A percentile compares a stretch with the other conserved stretches of the same genome.
Evolutionary conservation across 2,888 invertebrate genomes (phyloP).

Genomic region (Glyphotaelius pellucidus): DNA sequence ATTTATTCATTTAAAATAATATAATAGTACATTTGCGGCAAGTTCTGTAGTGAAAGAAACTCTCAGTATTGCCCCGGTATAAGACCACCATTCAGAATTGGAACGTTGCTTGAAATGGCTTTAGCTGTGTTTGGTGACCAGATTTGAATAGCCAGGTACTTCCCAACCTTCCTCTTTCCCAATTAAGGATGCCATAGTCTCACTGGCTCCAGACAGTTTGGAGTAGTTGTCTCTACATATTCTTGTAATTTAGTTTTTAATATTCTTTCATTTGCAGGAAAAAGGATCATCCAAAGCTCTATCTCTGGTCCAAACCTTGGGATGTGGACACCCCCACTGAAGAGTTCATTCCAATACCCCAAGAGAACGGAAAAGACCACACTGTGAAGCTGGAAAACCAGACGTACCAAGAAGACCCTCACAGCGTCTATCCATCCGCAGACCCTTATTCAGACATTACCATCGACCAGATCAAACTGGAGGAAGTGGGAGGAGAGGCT

Average conservation of each 20-base stretch:
- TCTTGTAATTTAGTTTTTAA: background rate
- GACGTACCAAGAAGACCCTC: background rate
- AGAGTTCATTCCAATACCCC: background rate
- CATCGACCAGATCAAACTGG: conserved; percentile 55
- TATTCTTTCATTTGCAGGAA: conserved; percentile 73
- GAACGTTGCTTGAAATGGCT: no score
- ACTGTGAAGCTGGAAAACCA: background rate
- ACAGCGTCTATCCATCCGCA: background rate
- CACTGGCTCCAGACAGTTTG: no score
- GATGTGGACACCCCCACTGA: conserved; percentile 70
- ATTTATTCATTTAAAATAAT: no score
- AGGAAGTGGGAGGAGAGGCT: conserved; percentile 45
- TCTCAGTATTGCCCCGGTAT: no score
- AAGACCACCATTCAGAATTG: no score
- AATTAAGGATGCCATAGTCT: no score
- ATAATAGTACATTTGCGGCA: no score
- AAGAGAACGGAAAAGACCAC: background rate
- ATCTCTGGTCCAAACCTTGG: conserved; percentile 92
- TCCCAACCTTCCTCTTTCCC: no score
- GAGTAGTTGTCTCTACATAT: background rate
- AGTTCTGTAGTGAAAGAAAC: no score
- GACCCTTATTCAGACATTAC: conserved; percentile 20
- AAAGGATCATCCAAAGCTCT: conserved; percentile 90
- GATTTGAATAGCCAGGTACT: no score
- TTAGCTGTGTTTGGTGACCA: no score